These are phyloP conservation scores for Agrotis segetum DNA, from an alignment of 2,888 invertebrate genomes.

Conservation along the genomic window DNA sequence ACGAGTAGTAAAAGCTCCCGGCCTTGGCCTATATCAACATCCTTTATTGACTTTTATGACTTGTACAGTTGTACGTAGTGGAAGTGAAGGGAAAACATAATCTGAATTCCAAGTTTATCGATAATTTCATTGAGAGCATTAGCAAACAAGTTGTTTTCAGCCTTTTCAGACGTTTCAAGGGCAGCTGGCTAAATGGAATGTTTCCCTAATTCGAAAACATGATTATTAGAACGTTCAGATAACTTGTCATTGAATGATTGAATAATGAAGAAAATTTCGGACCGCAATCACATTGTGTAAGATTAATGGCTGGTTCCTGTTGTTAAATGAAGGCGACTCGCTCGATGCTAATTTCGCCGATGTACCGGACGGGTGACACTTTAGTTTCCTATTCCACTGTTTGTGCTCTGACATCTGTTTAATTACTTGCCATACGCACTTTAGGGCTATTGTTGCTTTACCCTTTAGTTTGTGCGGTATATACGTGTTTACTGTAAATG, in stretches of 20 bases:
- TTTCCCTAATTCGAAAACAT: constrained; percentile 51
- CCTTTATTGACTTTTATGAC: constrained; percentile 59
- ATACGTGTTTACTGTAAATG: not conserved
- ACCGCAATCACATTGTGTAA: constrained; percentile 80
- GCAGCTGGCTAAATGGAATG: constrained; percentile 18
- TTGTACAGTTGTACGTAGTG: constrained; percentile 41
- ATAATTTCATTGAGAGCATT: constrained; percentile 38
- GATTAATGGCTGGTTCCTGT: constrained; percentile 80
- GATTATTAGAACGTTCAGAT: constrained; percentile 56
- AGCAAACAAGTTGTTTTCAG: constrained; percentile 36
- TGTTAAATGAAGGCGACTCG: constrained; percentile 76
- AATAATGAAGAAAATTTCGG: constrained; percentile 79
- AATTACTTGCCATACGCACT: constrained; percentile 39
- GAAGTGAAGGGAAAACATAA: constrained; percentile 47
- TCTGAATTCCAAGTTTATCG: constrained; percentile 44
- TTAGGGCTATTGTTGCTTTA: constrained; percentile 34
- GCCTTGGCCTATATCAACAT: constrained; percentile 55
- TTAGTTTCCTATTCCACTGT: constrained; percentile 71
- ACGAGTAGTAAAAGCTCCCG: constrained; percentile 44
- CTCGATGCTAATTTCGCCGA: constrained; percentile 78
- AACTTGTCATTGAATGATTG: constrained; percentile 73
- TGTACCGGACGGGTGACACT: constrained; percentile 70
- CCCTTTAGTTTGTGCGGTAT: not conserved
- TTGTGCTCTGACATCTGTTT: constrained; percentile 54
- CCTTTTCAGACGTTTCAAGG: constrained; percentile 17